These are phyloP conservation scores for Dorcus hopei DNA, from an alignment of 2,888 invertebrate genomes.

Conservation along the genomic window DNA sequence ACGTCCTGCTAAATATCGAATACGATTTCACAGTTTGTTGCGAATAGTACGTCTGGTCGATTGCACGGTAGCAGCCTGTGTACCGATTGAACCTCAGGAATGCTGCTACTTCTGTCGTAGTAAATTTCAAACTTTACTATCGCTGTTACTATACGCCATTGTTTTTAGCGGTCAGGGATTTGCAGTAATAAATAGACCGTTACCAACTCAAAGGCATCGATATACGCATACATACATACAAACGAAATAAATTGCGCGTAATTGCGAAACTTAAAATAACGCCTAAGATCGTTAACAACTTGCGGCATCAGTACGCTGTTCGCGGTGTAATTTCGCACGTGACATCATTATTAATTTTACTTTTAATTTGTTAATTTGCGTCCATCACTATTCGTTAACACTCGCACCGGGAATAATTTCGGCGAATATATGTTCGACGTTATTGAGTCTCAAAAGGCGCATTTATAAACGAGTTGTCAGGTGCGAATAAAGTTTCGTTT, in stretches of 20 bases:
- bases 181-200: conserved; percentile 11
- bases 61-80: conserved; percentile 18
- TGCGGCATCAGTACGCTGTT: neutral
- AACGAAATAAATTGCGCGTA: neutral
- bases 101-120: conserved; percentile 18
- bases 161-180: conserved; percentile 17
- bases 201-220: neutral
- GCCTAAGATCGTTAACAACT: neutral
- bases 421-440: too few relatives aligned
- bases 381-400: neutral
- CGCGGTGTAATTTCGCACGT: neutral
- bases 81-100: conserved; percentile 21
- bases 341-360: neutral
- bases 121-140: conserved; percentile 25
- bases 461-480: too few relatives aligned
- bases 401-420: too few relatives aligned
- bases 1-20: too few relatives aligned
- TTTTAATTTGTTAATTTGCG: neutral
- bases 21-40: too few relatives aligned
- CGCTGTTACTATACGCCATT: conserved; percentile 13
- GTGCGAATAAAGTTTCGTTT: too few relatives aligned
- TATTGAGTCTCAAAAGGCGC: too few relatives aligned
- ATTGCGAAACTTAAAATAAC: neutral
- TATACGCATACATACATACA: too few relatives aligned
- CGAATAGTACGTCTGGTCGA: conserved; percentile 3